Percentiles rank a stretch among this genome's conserved stretches.
phyloP scores from a whole-genome alignment of 53 echinoderm and acorn worm species.

The Astropecten irregularis region DNA sequence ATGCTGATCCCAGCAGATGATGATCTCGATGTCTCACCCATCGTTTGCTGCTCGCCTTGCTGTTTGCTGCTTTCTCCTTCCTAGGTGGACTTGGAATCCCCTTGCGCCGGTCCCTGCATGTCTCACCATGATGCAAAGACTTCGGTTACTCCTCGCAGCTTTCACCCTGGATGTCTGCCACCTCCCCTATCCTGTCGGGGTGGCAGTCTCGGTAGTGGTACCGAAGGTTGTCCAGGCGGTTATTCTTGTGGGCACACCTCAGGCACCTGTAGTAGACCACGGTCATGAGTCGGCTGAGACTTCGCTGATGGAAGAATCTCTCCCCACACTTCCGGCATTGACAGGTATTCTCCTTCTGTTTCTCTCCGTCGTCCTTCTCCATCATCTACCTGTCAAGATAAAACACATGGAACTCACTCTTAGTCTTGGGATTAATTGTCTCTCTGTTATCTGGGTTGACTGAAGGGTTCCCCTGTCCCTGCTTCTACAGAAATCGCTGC shows the following conservation, averaged over 20 bases:
- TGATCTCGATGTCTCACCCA: not conserved
- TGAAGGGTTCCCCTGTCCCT: not conserved
- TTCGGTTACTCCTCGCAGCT: not conserved
- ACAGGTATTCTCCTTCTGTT: no score
- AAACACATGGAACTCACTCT: no score
- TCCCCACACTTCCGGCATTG: no score
- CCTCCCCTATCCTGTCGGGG: not conserved
- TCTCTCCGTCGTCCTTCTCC: no score
- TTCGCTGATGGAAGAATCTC: no score
- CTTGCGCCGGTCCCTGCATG: not conserved
- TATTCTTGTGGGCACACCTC: not conserved
- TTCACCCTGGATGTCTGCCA: not conserved
- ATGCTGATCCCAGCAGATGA: not conserved
- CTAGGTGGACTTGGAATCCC: conserved; percentile 1
- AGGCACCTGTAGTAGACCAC: not conserved
- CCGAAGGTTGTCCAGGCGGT: not conserved
- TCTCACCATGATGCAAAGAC: not conserved
- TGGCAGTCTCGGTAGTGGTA: conserved; percentile 5
- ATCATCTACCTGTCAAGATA: not conserved
- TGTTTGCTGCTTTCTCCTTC: not conserved
- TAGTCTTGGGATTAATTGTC: no score
- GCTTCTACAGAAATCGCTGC: not conserved
- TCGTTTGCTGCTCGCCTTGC: not conserved
- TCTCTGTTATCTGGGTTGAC: not conserved
- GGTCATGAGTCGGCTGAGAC: no score